Evolutionary conservation across 1,140 invertebrate genomes (phyloP).

Genomic region (Fragariocoptes setiger): DNA sequence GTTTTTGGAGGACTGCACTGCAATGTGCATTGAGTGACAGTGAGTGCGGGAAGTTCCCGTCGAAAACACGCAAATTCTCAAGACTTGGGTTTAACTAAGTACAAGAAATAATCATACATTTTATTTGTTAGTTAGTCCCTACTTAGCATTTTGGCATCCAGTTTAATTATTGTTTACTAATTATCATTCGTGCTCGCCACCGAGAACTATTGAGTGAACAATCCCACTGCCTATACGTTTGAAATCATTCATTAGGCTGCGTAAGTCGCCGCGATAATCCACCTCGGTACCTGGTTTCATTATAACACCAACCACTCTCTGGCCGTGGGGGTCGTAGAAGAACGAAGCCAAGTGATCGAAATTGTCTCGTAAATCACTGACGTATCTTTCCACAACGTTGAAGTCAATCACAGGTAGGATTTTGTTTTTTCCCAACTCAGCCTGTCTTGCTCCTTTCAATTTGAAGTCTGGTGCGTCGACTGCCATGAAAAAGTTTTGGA

Average conservation of each 20-base stretch:
- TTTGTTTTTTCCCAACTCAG: conserved; percentile 11
- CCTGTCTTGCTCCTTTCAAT: conserved; percentile 6
- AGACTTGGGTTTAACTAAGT: too few relatives aligned
- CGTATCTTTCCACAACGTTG: conserved; percentile 34
- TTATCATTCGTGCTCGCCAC: not conserved
- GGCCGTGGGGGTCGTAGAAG: conserved; percentile 56
- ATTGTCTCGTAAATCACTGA: conserved; percentile 34
- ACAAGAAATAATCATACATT: too few relatives aligned
- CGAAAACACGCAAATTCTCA: too few relatives aligned
- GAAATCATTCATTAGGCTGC: not conserved
- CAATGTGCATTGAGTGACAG: too few relatives aligned
- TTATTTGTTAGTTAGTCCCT: too few relatives aligned
- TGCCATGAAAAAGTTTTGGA: not conserved
- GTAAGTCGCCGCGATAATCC: not conserved
- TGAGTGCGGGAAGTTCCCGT: too few relatives aligned
- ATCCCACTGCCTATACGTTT: not conserved
- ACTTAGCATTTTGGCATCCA: too few relatives aligned
- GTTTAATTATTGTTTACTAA: too few relatives aligned
- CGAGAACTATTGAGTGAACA: not conserved
- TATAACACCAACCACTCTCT: conserved; percentile 39
- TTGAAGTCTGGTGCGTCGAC: conserved; percentile 6
- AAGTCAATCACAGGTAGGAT: conserved; percentile 39
- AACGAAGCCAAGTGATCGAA: conserved; percentile 49
- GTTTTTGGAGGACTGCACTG: too few relatives aligned
- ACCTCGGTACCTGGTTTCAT: conserved; percentile 32